Evolutionary conservation across 2,113 vertebrate genomes (phyloP), one percentile per base, ranked within the genome.

Genomic region (Rousettus leschenaultii): DNA sequence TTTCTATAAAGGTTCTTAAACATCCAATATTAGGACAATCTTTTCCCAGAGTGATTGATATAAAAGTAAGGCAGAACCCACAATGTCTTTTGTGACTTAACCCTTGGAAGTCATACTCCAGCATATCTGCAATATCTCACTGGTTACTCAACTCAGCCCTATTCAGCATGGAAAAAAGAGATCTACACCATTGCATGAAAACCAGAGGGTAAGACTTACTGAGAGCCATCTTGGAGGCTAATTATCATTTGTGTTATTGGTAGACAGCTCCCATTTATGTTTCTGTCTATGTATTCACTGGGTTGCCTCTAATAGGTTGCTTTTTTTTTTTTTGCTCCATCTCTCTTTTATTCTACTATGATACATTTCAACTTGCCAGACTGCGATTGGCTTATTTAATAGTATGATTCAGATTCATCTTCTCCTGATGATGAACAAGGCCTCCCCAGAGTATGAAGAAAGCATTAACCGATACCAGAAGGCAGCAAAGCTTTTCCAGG

Each of bases 391-490:
- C 75, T 97, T 99, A 92, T 99, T 99, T 97, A 98, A 99, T 77
- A 99, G 99, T 5, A 94, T 98, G 0, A 97, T 99, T 91, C 97
- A 98, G 92, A 92, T 98, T 45, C 99, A 99, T 94, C 98, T 99
- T 16, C 98, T 99, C 87, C 98, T 99, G 83, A 98, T 99, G 38
- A 98, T 98, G 93, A 99, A 99, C 98, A 99, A 99, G 83, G 98
- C 98, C 55, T 99, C 98, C 53, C 94, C 98, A 35, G 97, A 99
- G 13, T 99, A 98, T 65, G 95, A 97, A 0, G 98, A 98, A 82
- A 98, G 97, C 66, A 97, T 98, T 86, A 88, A 94, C 65, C 97
- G 43, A 26, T 98, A 99, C 51, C 97, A 38, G 79, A 96, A 96
- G 0, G 98, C 99, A 16, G 99, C 99, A 0, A 98, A 98, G 0